Evolutionary conservation across 2,888 invertebrate species (phyloP).

Genomic region (Buathra laborator): DNA sequence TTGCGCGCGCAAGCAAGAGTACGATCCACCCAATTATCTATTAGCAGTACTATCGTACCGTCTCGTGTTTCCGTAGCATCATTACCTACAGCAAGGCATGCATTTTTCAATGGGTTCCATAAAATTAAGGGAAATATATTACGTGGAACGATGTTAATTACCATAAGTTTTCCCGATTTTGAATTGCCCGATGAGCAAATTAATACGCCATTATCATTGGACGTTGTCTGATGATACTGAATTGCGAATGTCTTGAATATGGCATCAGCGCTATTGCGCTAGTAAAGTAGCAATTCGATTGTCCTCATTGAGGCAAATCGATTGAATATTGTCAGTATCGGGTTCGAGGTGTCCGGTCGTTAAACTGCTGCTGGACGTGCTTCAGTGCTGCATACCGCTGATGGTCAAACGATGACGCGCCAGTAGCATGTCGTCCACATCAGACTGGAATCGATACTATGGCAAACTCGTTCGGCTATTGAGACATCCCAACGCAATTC

Average conservation of each 20-base stretch:
- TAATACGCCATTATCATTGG: no score
- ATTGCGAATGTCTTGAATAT: no score
- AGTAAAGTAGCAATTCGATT: neutral
- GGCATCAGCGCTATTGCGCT: neutral
- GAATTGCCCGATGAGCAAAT: no score
- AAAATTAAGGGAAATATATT: no score
- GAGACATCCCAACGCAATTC: conserved; percentile 30
- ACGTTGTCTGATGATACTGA: no score
- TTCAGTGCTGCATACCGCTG: neutral
- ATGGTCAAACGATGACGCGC: conserved; percentile 50
- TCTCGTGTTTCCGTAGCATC: neutral
- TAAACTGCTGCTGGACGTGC: neutral
- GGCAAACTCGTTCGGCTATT: conserved; percentile 55
- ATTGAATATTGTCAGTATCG: neutral
- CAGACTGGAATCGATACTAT: conserved; percentile 56
- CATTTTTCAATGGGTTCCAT: neutral
- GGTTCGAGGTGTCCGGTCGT: conserved; percentile 3
- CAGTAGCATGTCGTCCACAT: conserved; percentile 50
- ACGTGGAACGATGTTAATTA: no score
- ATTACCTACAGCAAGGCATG: neutral
- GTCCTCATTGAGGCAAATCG: conserved; percentile 3
- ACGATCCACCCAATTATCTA: conserved; percentile 6
- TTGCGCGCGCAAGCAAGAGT: neutral
- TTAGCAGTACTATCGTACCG: neutral
- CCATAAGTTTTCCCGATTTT: no score